Conservation (phyloP, 2,888 invertebrate genomes). For the Blastobasis lacticolella region DNA sequence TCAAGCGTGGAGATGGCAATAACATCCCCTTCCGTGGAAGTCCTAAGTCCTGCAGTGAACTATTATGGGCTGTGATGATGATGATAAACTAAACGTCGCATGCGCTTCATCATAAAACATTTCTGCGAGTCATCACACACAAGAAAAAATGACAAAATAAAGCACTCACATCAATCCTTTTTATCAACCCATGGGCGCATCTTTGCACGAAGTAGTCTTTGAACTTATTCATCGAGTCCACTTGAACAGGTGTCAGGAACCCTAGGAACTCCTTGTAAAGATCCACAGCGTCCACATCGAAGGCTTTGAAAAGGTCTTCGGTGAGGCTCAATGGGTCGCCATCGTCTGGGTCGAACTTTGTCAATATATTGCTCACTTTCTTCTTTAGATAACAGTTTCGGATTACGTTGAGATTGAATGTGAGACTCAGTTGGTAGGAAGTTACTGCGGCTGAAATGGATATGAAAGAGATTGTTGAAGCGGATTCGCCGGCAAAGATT, state of each 20-base stretch:
- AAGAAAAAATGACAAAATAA: neutral
- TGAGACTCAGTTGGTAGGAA: conserved; percentile 39
- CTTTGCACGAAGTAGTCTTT: conserved; percentile 46
- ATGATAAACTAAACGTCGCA: too few species aligned
- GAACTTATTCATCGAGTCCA: conserved; percentile 37
- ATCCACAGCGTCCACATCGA: conserved; percentile 33
- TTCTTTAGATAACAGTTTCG: conserved; percentile 25
- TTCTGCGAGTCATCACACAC: neutral
- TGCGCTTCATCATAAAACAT: too few species aligned
- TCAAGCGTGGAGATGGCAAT: too few species aligned
- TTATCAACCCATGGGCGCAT: conserved; percentile 34
- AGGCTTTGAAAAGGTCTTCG: conserved; percentile 21
- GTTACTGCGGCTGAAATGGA: conserved; percentile 38
- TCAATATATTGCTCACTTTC: conserved; percentile 24
- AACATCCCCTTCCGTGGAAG: too few species aligned
- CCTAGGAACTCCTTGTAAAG: conserved; percentile 49
- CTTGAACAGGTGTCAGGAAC: conserved; percentile 53
- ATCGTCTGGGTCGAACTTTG: conserved; percentile 27
- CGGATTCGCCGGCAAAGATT: too few species aligned
- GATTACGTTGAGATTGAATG: conserved; percentile 19
- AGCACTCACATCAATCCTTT: conserved; percentile 39
- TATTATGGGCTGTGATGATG: too few species aligned
- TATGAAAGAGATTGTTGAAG: neutral
- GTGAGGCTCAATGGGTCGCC: conserved; percentile 32
- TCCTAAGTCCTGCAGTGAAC: too few species aligned